Percentiles rank a stretch among this genome's conserved stretches.
phyloP scores from a whole-genome alignment of 2,888 invertebrate genomes.

The Pollenia amentaria region DNA sequence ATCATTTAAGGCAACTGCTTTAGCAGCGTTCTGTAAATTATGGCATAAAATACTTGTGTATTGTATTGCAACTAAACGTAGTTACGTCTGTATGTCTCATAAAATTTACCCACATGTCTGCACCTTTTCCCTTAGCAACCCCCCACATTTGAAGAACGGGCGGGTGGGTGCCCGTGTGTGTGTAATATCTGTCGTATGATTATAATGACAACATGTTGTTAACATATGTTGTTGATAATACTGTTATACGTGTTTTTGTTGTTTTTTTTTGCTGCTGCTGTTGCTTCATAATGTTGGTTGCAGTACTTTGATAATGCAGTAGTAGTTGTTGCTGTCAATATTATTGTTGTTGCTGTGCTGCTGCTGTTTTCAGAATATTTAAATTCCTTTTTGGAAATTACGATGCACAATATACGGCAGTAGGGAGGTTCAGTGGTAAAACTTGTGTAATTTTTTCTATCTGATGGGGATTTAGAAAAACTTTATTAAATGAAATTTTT shows the following conservation, averaged over 20 bases:
- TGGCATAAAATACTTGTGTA: conserved; percentile 12
- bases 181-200: conserved; percentile 10
- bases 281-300: background rate
- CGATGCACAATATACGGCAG: background rate
- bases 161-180: background rate
- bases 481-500: too few species aligned
- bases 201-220: conserved; percentile 67
- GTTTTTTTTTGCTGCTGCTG: background rate
- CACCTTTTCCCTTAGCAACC: background rate
- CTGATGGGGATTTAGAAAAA: too few species aligned
- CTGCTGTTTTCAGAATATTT: conserved; percentile 15
- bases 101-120: conserved; percentile 37
- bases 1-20: background rate
- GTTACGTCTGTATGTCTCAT: conserved; percentile 7
- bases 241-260: conserved; percentile 47
- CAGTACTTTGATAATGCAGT: conserved; percentile 25
- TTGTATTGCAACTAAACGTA: conserved; percentile 1
- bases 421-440: background rate
- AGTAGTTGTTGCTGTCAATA: conserved; percentile 12
- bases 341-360: background rate
- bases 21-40: background rate
- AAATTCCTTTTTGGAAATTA: conserved; percentile 6
- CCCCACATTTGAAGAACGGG: background rate
- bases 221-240: conserved; percentile 54
- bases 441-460: background rate